Evolutionary conservation across 2,888 invertebrate genomes (phyloP), one percentile per base, ranked within the genome.

Genomic region (Drosophila longiperda): DNA sequence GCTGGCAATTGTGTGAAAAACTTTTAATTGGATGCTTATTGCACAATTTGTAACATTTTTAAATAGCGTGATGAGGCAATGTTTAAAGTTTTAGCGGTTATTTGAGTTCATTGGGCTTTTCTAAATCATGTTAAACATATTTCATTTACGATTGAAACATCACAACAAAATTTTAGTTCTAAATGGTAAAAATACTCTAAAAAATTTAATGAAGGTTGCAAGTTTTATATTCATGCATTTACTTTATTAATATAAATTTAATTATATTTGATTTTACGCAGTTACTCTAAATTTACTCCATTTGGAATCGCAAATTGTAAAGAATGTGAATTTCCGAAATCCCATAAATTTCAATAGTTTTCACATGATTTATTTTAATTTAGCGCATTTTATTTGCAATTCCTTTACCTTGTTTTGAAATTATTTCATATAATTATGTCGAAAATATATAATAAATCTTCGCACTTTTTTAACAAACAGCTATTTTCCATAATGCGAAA

Each of bases 11-110:
- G 84, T 75, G 78, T 73, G 73, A 69, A 73, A 86, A 84, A 85
- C 71, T 85, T 85, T 85, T 89, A 89, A 85, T 85, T 85, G 85
- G 90, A 85, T 85, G 88, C 88, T 82, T 75, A 84, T 79, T 87
- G 82, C 75, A 84, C 70, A 87, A 81, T 84, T 87, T 89, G 70
- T 61, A 61, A 66, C 65, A 67, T 74, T 74, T 86, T 71, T 66
- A 64, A 64, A 53, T 48, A 29, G n/a, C 23, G 12, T 17, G 40
- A 29, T 36, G 34, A 50, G 49, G 32, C 53, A 34, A 61, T 52
- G 64, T 29, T 48, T 59, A 73, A 63, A 36, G 68, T 67, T 53
- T n/a, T 1, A n/a, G 29, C 38, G 54, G 49, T 48, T 40, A 55
- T 65, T 75, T 48, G 23, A 67, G 58, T 58, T 68, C 33, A 68